These are phyloP conservation scores for Barnardius zonarius DNA, from an alignment of 2,113 vertebrate species.

Conservation along the genomic window DNA sequence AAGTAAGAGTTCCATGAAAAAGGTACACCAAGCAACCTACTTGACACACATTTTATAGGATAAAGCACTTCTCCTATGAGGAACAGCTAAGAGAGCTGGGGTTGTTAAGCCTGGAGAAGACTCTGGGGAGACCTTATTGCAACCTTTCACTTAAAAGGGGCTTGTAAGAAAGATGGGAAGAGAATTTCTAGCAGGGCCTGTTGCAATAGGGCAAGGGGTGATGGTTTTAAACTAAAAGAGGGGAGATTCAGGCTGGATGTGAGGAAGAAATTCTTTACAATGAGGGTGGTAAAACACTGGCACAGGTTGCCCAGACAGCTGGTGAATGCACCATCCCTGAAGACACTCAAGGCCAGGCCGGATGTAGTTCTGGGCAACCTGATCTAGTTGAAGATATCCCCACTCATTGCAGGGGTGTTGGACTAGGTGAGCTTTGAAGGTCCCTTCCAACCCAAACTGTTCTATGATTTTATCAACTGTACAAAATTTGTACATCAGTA, in stretches of 20 bases:
- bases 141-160: background rate
- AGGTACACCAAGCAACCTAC: background rate
- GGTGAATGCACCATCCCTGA: background rate
- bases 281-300: background rate
- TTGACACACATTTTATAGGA: background rate
- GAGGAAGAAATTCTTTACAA: background rate
- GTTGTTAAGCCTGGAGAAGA: background rate
- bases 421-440: background rate
- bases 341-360: background rate
- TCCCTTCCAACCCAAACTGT: background rate
- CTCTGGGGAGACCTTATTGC: background rate
- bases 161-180: background rate
- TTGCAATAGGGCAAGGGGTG: background rate
- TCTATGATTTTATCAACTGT: background rate
- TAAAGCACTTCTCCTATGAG: background rate
- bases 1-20: background rate
- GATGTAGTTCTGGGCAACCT: background rate
- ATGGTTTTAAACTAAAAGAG: background rate
- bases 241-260: background rate
- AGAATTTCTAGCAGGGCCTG: background rate
- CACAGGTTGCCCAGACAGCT: background rate
- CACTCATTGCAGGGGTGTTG: background rate
- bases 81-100: background rate
- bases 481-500: background rate
- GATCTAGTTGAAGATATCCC: background rate